phyloP scores from a whole-genome alignment of 1,140 invertebrate genomes.

The Eurosta solidaginis region DNA sequence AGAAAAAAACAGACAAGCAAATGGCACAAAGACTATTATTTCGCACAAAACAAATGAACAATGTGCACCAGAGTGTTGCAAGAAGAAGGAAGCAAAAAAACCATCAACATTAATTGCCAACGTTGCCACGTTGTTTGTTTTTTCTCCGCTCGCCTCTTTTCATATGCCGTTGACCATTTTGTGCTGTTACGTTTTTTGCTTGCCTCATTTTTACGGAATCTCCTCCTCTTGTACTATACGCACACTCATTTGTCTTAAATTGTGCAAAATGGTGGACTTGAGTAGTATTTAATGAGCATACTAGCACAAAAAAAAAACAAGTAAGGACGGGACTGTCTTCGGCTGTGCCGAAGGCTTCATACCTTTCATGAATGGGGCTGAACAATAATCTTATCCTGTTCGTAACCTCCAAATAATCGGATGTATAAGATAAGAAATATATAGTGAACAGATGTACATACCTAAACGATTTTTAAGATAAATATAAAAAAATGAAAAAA shows the following conservation, averaged over 20 bases:
- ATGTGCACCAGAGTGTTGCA: neutral
- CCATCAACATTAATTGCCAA: no score
- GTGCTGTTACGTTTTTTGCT: neutral
- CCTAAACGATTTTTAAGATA: no score
- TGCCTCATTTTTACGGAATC: neutral
- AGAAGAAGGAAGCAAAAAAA: no score
- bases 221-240: no score
- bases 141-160: neutral
- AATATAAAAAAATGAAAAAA: no score
- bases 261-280: neutral
- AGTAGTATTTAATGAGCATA: neutral
- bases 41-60: neutral
- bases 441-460: no score
- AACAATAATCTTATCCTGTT: no score
- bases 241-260: neutral
- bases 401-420: no score
- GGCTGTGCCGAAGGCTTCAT: no score
- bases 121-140: neutral
- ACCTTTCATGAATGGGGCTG: no score
- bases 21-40: conserved; percentile 1
- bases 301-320: neutral
- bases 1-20: neutral
- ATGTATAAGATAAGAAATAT: no score
- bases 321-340: no score
- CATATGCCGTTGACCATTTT: neutral